Conservation (phyloP, 35 echinoderm and acorn worm genomes). For the Hemicentrotus pulcherrimus region DNA sequence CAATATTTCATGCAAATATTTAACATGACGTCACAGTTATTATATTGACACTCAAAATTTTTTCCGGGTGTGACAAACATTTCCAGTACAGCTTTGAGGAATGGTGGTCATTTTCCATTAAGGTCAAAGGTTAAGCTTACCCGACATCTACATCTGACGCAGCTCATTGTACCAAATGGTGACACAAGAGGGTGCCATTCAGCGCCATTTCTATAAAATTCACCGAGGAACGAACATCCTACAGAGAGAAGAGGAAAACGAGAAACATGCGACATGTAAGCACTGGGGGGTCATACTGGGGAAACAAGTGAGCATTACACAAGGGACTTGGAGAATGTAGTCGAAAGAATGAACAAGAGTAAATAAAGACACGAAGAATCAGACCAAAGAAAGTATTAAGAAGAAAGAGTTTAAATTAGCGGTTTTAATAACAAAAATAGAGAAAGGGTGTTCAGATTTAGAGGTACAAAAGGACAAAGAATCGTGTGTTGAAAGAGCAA, state of each 20-base stretch:
- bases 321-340: not conserved
- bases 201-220: conserved; percentile 80
- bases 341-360: too few species aligned
- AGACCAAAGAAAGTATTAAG: not conserved
- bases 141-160: conserved; percentile 81
- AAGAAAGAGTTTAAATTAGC: too few species aligned
- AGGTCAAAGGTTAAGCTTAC: conserved; percentile 64
- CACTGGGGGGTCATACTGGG: not conserved
- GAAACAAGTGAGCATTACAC: not conserved
- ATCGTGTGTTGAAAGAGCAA: too few species aligned
- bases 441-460: too few species aligned
- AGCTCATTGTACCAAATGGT: conserved; percentile 75
- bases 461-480: too few species aligned
- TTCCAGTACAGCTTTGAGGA: not conserved
- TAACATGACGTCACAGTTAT: conserved; percentile 4
- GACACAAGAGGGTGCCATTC: conserved; percentile 81
- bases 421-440: too few species aligned
- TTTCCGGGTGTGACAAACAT: not conserved
- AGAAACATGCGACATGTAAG: not conserved
- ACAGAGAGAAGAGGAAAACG: conserved; percentile 5
- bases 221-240: conserved; percentile 80
- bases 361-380: too few species aligned
- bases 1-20: not conserved
- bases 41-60: not conserved
- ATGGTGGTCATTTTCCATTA: not conserved